phyloP scores from a whole-genome alignment of 2,797 vertebrate genomes.

The Rachycentron canadum region DNA sequence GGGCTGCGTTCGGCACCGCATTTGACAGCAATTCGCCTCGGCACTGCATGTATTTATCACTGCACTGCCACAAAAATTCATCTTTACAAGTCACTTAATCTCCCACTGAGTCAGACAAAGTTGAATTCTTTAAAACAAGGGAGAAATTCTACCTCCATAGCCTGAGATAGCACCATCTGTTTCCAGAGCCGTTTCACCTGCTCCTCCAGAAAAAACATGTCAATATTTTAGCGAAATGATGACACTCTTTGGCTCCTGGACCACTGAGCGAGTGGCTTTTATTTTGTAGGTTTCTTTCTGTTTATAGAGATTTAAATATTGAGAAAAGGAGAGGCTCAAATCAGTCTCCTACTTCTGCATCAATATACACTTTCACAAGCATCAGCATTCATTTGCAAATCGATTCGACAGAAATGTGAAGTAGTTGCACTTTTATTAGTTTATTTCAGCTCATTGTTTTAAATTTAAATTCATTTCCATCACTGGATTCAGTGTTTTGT shows the following conservation, averaged over 20 bases:
- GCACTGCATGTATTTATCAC: constrained; percentile 61
- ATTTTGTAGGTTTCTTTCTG: background rate
- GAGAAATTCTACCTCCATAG: background rate
- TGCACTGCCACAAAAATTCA: constrained; percentile 36
- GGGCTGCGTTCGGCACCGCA: constrained; percentile 38
- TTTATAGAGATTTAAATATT: background rate
- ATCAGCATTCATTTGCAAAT: background rate
- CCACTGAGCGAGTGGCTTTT: background rate
- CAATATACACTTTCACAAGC: background rate
- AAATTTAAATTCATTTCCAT: background rate
- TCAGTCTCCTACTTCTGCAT: background rate
- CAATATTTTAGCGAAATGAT: constrained; percentile 5
- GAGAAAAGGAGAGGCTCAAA: background rate
- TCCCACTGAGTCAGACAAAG: constrained; percentile 41
- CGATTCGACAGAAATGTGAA: background rate
- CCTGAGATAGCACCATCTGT: constrained; percentile 37
- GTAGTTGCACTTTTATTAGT: background rate
- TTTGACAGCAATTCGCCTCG: constrained; percentile 63
- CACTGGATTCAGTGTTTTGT: background rate
- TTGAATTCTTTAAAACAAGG: constrained; percentile 19
- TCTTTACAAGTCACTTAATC: constrained; percentile 52
- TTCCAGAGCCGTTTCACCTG: constrained; percentile 17
- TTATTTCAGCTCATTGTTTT: background rate
- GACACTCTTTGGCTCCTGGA: background rate
- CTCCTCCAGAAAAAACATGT: constrained; percentile 12